These are phyloP conservation scores for Naja naja DNA, from an alignment of 2,113 vertebrate species.

Conservation along the genomic window DNA sequence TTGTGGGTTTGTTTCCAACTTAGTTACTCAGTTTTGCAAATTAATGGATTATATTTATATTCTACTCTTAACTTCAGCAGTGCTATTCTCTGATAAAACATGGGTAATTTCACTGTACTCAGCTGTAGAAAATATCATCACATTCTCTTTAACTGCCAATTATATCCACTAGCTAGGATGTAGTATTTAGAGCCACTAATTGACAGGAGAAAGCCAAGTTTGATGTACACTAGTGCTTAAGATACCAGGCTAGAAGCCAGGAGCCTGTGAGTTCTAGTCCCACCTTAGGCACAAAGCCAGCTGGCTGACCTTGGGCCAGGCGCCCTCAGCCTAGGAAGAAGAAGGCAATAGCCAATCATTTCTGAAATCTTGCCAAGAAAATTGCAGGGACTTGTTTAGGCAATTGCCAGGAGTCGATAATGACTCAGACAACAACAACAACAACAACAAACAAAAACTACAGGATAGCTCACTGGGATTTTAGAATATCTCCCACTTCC, in stretches of 20 bases:
- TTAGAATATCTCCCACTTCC: background rate
- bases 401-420: background rate
- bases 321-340: background rate
- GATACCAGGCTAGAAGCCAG: background rate
- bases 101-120: background rate
- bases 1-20: background rate
- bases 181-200: background rate
- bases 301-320: background rate
- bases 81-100: background rate
- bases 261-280: background rate
- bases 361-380: background rate
- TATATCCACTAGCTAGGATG: background rate
- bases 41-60: background rate
- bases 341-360: background rate
- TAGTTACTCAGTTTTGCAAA: background rate
- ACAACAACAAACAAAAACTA: background rate
- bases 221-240: background rate
- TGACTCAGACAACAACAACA: background rate
- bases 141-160: background rate
- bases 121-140: background rate
- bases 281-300: background rate
- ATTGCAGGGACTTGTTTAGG: background rate
- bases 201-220: background rate
- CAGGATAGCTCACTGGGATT: background rate
- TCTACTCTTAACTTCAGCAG: background rate